Conservation (phyloP, 2,797 vertebrate species). For the Sebastes aleutianus region DNA sequence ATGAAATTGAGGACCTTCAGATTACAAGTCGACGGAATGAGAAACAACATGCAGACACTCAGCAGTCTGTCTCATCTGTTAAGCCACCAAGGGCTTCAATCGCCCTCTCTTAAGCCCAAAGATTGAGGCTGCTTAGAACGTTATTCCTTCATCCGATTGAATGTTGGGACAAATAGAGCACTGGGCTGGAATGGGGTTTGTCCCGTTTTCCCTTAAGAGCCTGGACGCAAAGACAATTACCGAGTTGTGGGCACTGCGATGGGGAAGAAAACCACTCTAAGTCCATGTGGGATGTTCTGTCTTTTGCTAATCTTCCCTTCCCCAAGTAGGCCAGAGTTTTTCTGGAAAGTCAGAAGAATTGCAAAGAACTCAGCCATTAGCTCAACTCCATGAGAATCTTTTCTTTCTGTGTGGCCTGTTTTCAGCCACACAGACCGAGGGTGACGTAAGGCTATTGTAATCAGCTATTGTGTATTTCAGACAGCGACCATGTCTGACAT, state of each 20-base stretch:
- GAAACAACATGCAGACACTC: constrained; percentile 40
- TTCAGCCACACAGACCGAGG: background rate
- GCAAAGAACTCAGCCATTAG: constrained; percentile 49
- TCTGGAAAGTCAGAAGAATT: constrained; percentile 48
- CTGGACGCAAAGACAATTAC: constrained; percentile 74
- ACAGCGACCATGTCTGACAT: background rate
- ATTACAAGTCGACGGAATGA: constrained; percentile 13
- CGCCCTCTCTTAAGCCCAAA: constrained; percentile 48
- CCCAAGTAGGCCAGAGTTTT: constrained; percentile 57
- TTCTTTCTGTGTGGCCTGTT: background rate
- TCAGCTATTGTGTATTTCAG: constrained; percentile 11
- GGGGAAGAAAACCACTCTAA: constrained; percentile 67
- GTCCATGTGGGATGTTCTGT: constrained; percentile 67
- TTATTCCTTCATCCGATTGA: constrained; percentile 66
- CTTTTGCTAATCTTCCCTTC: constrained; percentile 64
- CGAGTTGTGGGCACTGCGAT: constrained; percentile 60
- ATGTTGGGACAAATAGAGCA: constrained; percentile 59
- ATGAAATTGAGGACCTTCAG: constrained; percentile 17
- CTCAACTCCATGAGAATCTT: constrained; percentile 7
- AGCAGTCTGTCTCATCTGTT: constrained; percentile 47
- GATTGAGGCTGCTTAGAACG: constrained; percentile 54
- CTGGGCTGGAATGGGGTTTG: constrained; percentile 49
- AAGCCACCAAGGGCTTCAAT: constrained; percentile 57
- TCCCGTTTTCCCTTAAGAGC: constrained; percentile 50
- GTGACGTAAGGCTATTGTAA: constrained; percentile 13